Evolutionary conservation across 2,113 vertebrate genomes (phyloP), one percentile per base, ranked within the genome.

Genomic region (Petaurus breviceps): DNA sequence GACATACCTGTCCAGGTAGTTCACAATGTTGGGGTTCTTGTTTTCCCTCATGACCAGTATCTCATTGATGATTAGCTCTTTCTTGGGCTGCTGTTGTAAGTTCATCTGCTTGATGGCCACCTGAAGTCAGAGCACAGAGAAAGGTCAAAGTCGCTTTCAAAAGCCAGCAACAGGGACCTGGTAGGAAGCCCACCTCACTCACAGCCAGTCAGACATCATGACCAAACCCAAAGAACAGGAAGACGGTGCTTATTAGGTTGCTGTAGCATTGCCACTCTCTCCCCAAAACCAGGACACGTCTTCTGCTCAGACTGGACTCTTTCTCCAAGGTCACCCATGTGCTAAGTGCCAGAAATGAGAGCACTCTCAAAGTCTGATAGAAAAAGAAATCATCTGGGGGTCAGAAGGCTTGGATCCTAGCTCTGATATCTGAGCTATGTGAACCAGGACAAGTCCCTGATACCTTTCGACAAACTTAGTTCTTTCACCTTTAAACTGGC

Each of bases 11-110:
- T 99, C 99, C 98, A 99, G 98, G 97, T 99, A 99, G 98, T 99
- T 99, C 97, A 99, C 99, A 1, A 99, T 99, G 96, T 99, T 99
- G 43, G 99, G 99, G 98, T 99, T 99, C 97, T 99, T 99, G 99
- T 99, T 99, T 99, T 99, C 99, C 99, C 99, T 99, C 99, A 99
- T 99, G 94, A 99, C 99, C 91, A 99, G 99, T 95, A 99, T 99
- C 98, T 99, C 99, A 55, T 99, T 99, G 97, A 99, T 99, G 98
- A 99, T 99, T 98, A 99, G 98, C 90, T 99, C 99, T 95, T 99
- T 99, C 98, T 99, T 99, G 1, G 99, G 99, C 98, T 99, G 99
- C 98, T 99, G 99, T 98, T 99, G 99, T 96, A 99, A 98, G 97
- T 99, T 99, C 99, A 99, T 99, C 98, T 99, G 99, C 97, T 99